phyloP scores from a whole-genome alignment of 2,888 invertebrate genomes.

The Caenorhabditis drosophilae region DNA sequence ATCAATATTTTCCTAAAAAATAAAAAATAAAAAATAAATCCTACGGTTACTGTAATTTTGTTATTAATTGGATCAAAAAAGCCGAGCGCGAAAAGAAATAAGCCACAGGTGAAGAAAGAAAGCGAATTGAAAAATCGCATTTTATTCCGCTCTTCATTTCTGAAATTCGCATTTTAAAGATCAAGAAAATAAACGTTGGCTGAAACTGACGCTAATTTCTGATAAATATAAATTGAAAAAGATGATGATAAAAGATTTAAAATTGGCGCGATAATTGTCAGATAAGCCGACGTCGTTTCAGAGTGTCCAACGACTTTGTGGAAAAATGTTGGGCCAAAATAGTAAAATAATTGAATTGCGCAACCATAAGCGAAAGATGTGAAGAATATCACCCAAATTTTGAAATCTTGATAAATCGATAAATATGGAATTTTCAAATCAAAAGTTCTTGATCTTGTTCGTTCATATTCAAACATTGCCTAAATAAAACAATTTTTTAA shows the following conservation, averaged over 20 bases:
- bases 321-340: slow-evolving; percentile 51
- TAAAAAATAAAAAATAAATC: not conserved
- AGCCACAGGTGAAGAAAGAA: slow-evolving; percentile 43
- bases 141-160: slow-evolving; percentile 37
- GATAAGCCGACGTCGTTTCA: slow-evolving; percentile 26
- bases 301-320: slow-evolving; percentile 45
- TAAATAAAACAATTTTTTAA: slow-evolving; percentile 15
- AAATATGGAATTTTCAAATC: slow-evolving; percentile 50
- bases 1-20: not conserved
- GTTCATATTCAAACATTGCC: slow-evolving; percentile 46
- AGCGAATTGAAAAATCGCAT: slow-evolving; percentile 51
- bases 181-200: not conserved
- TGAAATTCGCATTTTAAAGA: slow-evolving; percentile 11
- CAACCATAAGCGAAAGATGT: slow-evolving; percentile 50
- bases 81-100: slow-evolving; percentile 42
- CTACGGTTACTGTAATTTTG: slow-evolving; percentile 31
- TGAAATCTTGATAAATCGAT: slow-evolving; percentile 52
- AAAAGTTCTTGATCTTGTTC: slow-evolving; percentile 44
- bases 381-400: slow-evolving; percentile 47
- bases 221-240: slow-evolving; percentile 20
- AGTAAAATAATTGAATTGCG: slow-evolving; percentile 48
- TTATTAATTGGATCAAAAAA: slow-evolving; percentile 41
- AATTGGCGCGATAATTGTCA: slow-evolving; percentile 35
- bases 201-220: slow-evolving; percentile 32
- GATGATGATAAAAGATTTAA: slow-evolving; percentile 29